These are phyloP conservation scores for Eremobia ochroleuca DNA, from an alignment of 2,888 invertebrate genomes.

Conservation along the genomic window DNA sequence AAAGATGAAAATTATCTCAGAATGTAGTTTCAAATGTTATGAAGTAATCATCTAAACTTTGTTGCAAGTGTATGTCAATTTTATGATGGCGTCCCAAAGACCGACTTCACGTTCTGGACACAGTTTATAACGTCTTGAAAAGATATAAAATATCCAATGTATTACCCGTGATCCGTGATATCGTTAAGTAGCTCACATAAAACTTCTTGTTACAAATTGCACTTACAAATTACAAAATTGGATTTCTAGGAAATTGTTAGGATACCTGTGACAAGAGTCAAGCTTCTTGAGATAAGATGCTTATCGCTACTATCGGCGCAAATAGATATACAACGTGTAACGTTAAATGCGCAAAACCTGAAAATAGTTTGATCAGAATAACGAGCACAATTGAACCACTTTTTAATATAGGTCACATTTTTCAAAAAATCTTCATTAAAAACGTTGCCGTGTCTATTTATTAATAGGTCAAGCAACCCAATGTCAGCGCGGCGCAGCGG, in stretches of 20 bases:
- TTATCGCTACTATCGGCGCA: not conserved
- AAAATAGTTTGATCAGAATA: too few relatives aligned
- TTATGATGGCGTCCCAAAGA: not conserved
- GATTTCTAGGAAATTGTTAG: not conserved
- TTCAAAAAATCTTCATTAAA: too few relatives aligned
- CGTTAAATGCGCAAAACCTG: too few relatives aligned
- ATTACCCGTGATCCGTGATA: not conserved
- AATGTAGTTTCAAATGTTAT: not conserved
- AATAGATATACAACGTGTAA: too few relatives aligned
- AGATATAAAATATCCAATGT: slow-evolving; percentile 20
- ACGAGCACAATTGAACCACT: too few relatives aligned
- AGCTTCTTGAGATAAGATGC: not conserved
- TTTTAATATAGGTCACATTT: too few relatives aligned
- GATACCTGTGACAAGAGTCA: too few relatives aligned
- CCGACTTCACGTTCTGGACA: not conserved
- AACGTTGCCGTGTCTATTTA: too few relatives aligned
- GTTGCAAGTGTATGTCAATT: not conserved
- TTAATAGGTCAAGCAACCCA: too few relatives aligned
- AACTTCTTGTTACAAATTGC: slow-evolving; percentile 18
- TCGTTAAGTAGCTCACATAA: slow-evolving; percentile 16
- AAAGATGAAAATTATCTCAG: not conserved
- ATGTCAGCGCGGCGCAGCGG: too few relatives aligned
- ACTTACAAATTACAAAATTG: not conserved
- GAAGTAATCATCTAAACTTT: not conserved
- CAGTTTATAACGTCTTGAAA: slow-evolving; percentile 5